Evolutionary conservation across 2,888 invertebrate species (phyloP), one percentile per base, ranked within the genome.

Genomic region (Leptinotarsa tumamoca): DNA sequence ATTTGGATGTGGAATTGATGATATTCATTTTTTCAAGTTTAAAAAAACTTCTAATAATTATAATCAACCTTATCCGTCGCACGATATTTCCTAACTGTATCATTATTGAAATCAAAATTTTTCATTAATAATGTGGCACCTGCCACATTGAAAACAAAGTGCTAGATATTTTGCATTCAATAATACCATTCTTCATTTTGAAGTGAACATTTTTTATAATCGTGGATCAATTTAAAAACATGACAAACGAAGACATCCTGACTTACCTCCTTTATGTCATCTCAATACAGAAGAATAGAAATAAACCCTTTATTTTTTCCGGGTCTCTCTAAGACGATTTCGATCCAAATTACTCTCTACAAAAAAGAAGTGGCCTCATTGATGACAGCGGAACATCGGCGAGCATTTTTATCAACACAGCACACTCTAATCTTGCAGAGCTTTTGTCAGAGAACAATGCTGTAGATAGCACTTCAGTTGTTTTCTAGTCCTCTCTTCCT

Each of bases 351-450:
- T 68, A 58, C 58, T 58, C 67, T 73, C 72, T 71, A 76, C 66
- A 77, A 77, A 73, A 76, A 71, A 74, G 72, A 74, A 75, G 73
- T 71, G 68, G 73, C 70, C 68, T 71, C 71, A 69, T 71, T 63
- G 68, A 77, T 75, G 75, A 75, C 73, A 75, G 70, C 69, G 66
- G 73, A 78, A 56, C 49, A 72, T 72, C 67, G 73, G 68, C 56
- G 66, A 77, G 79, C 77, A 77, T 75, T 74, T 79, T 74, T 79
- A 79, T 77, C 79, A 77, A 79, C 79, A 79, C 78, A 78, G 79
- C 73, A 68, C 66, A 74, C 77, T 75, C 72, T 76, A 79, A 79
- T 80, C 78, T 78, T 71, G 74, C 74, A 71, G 70, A 14, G 71
- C 74, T 74, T 75, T 79, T 78, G 76, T 76, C 75, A 43, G 72